Conservation (phyloP, 2,797 vertebrate genomes). For the Dallia pectoralis region DNA sequence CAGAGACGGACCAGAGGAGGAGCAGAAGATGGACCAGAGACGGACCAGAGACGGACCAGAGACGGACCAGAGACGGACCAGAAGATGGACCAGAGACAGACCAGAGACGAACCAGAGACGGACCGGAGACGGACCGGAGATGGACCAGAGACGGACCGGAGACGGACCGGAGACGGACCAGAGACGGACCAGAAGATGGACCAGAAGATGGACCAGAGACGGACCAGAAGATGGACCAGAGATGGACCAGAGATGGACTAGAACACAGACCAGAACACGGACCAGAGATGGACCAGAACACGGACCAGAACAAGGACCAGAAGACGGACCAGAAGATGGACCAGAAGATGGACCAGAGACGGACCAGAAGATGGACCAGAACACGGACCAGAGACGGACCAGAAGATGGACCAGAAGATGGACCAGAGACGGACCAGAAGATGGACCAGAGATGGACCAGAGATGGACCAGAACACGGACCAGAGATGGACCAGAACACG, state of each 20-base stretch:
- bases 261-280: no score
- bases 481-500: conserved; percentile 15
- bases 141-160: no score
- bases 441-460: conserved; percentile 15
- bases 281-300: conserved; percentile 14
- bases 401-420: no score
- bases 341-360: conserved; percentile 13
- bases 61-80: conserved; percentile 12
- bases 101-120: conserved; percentile 9
- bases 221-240: conserved; percentile 14
- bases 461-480: no score
- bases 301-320: conserved; percentile 15
- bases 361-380: conserved; percentile 13
- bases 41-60: no score
- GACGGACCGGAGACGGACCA: no score
- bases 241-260: conserved; percentile 13
- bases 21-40: no score
- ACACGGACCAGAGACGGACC: conserved; percentile 13
- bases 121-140: conserved; percentile 12
- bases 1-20: conserved; percentile 13
- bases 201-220: conserved; percentile 13
- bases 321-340: conserved; percentile 14
- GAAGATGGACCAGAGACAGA: conserved; percentile 14
- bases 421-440: conserved; percentile 12
- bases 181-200: conserved; percentile 14